Percentiles rank a stretch among this genome's conserved stretches.
Evolutionary conservation across 92 coral and sea anemone species (phyloP).

Genomic region (Montipora capitata): DNA sequence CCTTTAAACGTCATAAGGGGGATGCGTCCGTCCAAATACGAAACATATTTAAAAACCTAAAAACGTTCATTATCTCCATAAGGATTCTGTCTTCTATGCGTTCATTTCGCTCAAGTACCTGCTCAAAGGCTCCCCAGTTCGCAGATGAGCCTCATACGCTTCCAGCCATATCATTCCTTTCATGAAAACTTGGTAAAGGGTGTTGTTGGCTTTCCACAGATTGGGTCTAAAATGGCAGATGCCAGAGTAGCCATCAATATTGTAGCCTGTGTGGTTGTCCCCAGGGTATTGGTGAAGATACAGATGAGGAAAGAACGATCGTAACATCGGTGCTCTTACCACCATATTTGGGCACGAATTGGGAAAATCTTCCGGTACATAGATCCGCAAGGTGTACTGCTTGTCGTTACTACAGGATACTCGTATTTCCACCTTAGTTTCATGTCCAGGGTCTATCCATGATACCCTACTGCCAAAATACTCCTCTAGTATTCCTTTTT

Average conservation of each 20-base stretch:
- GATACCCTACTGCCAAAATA: conserved; percentile 69
- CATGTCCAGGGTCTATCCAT: conserved; percentile 81
- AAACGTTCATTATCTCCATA: background rate
- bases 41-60: background rate
- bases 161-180: conserved; percentile 93
- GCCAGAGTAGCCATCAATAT: conserved; percentile 56
- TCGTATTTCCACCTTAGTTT: conserved; percentile 80
- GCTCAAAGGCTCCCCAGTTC: conserved; percentile 77
- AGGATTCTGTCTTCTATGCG: background rate
- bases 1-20: no score
- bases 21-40: background rate
- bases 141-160: conserved; percentile 86
- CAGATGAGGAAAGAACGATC: conserved; percentile 15
- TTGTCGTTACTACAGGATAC: conserved; percentile 75
- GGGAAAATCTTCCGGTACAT: conserved; percentile 84
- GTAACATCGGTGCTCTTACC: conserved; percentile 57
- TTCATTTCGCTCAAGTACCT: conserved; percentile 68
- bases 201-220: conserved; percentile 78
- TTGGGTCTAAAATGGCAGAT: conserved; percentile 87
- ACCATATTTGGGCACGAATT: conserved; percentile 90
- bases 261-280: conserved; percentile 62
- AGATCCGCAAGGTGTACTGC: conserved; percentile 74
- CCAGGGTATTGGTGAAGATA: conserved; percentile 20
- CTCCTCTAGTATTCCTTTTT: conserved; percentile 55
- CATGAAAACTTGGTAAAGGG: conserved; percentile 85